A percentile compares a stretch with the other conserved stretches of the same genome.
phyloP scores from a whole-genome alignment of 2,888 invertebrate species.

The Athrips mouffetella region DNA sequence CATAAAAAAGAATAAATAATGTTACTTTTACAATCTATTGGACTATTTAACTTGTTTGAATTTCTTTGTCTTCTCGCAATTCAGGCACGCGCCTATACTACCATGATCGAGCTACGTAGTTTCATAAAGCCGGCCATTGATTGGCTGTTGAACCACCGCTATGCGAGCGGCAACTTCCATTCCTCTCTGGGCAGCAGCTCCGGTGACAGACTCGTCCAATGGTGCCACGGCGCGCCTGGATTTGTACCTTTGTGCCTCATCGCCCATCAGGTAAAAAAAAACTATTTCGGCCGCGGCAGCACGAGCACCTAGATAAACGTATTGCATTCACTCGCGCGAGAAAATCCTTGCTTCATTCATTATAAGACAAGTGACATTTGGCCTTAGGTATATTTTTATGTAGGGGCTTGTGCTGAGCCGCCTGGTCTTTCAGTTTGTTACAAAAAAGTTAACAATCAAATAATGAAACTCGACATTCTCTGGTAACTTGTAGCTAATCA shows the following conservation, averaged over 20 bases:
- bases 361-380: too few species aligned
- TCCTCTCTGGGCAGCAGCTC: constrained; percentile 84
- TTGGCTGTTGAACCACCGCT: constrained; percentile 78
- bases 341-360: too few species aligned
- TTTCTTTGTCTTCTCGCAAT: constrained; percentile 21
- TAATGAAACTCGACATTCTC: neutral
- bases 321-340: too few species aligned
- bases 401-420: too few species aligned
- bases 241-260: constrained; percentile 84
- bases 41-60: neutral
- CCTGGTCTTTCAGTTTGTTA: too few species aligned
- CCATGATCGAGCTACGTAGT: constrained; percentile 73
- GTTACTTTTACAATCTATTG: too few species aligned
- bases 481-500: neutral
- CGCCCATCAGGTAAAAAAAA: constrained; percentile 80
- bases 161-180: constrained; percentile 84
- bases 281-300: neutral
- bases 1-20: too few species aligned
- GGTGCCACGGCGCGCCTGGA: constrained; percentile 97
- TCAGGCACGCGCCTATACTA: constrained; percentile 77
- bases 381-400: too few species aligned
- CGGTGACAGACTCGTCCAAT: constrained; percentile 89
- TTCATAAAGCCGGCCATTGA: constrained; percentile 82
- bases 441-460: too few species aligned
- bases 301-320: too few species aligned